Conservation (phyloP, 2,113 vertebrate species). For the Hippoglossus stenolepis region DNA sequence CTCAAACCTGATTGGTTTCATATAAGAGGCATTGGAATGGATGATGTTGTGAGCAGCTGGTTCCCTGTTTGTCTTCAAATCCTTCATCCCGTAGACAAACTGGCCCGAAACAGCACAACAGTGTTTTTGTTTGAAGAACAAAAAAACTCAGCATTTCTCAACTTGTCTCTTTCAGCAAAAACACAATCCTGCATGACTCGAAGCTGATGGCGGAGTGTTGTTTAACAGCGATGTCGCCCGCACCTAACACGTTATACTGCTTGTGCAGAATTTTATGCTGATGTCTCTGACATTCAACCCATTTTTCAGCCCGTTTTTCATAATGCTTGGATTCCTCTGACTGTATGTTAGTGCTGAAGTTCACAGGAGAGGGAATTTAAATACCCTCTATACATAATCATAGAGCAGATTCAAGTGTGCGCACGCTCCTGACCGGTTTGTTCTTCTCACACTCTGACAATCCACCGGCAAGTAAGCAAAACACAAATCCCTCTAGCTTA, state of each 20-base stretch:
- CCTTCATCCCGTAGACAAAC: conserved; percentile 8
- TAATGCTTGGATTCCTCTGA: conserved; percentile 26
- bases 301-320: conserved; percentile 30
- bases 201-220: not conserved
- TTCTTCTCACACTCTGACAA: conserved; percentile 34
- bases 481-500: conserved; percentile 38
- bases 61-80: conserved; percentile 21
- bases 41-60: conserved; percentile 12
- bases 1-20: conserved; percentile 29
- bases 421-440: conserved; percentile 10
- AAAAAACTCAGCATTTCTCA: not conserved
- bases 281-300: conserved; percentile 28
- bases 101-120: not conserved
- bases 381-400: conserved; percentile 54
- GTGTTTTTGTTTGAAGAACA: not conserved
- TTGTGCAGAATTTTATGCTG: not conserved
- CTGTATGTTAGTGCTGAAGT: conserved; percentile 47
- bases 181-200: not conserved
- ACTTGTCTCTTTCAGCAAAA: conserved; percentile 12
- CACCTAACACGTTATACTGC: not conserved
- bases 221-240: conserved; percentile 12
- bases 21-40: not conserved
- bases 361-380: conserved; percentile 54
- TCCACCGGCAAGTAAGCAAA: conserved; percentile 43
- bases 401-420: conserved; percentile 13